Percentiles rank a stretch among this genome's conserved stretches.
These are phyloP conservation scores for Rhizoglyphus robini DNA, from an alignment of 1,140 invertebrate genomes.

Conservation along the genomic window DNA sequence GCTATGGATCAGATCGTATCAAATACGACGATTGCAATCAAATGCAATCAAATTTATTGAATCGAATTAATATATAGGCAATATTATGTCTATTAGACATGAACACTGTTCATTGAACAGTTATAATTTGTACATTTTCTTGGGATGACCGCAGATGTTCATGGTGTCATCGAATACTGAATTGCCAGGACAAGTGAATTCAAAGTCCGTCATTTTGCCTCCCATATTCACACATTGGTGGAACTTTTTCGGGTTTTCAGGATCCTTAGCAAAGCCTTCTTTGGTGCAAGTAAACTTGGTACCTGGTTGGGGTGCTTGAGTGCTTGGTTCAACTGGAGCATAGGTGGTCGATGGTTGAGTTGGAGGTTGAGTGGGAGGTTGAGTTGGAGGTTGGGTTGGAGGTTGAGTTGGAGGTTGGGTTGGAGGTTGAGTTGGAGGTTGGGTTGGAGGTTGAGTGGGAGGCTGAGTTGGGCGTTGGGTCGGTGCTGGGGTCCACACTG, in stretches of 20 bases:
- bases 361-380: background rate
- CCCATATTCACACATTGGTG: conserved; percentile 16
- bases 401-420: background rate
- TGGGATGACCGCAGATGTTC: conserved; percentile 1
- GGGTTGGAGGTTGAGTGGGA: background rate
- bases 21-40: no score
- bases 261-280: background rate
- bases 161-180: background rate
- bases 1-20: no score
- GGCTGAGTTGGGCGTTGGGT: background rate
- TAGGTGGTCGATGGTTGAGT: no score
- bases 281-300: background rate
- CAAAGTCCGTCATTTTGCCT: conserved; percentile 7
- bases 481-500: background rate
- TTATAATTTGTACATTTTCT: no score
- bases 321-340: background rate
- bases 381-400: background rate
- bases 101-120: no score
- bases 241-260: conserved; percentile 1
- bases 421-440: background rate
- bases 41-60: no score
- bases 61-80: no score
- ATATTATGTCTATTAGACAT: no score
- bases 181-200: conserved; percentile 21
- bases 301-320: background rate